Evolutionary conservation across 2,113 vertebrate species (phyloP), one percentile per base, ranked within the genome.

Genomic region (Ceyx margarethae): DNA sequence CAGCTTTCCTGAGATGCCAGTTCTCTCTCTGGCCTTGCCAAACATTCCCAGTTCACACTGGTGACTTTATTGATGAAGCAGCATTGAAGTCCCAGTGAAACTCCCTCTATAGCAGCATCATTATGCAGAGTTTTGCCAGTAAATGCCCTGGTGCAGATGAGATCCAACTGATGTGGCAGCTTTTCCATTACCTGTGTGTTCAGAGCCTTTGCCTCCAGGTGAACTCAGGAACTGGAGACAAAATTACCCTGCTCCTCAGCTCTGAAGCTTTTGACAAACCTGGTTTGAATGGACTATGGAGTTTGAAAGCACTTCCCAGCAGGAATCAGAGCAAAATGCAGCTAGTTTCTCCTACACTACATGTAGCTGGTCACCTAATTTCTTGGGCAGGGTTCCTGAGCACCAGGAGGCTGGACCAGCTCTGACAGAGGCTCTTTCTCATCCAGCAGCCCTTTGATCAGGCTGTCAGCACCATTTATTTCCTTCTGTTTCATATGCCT

Each of bases 361-460:
- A 79, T 11, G 20, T 48, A 84, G 54, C 67, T 62, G 29, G 80
- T 95, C 33, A 82, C 91, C 78, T 85, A 42, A 87, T 85, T 76
- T 79, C 66, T 57, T 66, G 15, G 64, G 54, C 46, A 73, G 79
- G 51, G 42, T 37, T 82, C 78, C 46, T 29, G 51, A 58, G 85
- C 56, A 40, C 56, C 43, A 0, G 18, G 67, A 87, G 84, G 72
- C 62, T 2, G 9, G 75, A 75, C 54, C 40, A 76, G 84, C 56
- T 54, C 37, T 35, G 51, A 54, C n/a, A 89, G 78, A 92, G 64
- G 35, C 81, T 89, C 40, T 73, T 71, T 77, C 68, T 81, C 37
- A 17, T 26, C 64, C 2, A 71, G 67, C 26, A 92, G 31, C 40
- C 48, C 81, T 89, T 95, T 95, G 74, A 94, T 94, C 92, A 92